Percentiles rank a stretch among this genome's conserved stretches.
These are phyloP conservation scores for Malacoraja senta DNA, from an alignment of 2,797 vertebrate species.

Conservation along the genomic window DNA sequence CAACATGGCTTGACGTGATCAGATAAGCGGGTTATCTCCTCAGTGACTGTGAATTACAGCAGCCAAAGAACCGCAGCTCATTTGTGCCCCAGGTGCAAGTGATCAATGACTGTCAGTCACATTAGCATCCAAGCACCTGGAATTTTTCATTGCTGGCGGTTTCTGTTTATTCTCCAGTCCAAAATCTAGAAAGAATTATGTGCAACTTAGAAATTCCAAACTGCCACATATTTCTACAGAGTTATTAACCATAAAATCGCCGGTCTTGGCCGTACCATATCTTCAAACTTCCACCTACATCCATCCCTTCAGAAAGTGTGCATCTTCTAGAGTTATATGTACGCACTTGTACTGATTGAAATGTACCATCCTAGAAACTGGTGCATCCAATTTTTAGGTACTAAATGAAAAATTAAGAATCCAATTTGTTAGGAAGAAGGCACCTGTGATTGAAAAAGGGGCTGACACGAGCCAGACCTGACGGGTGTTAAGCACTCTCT, in stretches of 20 bases:
- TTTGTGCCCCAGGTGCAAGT: background rate
- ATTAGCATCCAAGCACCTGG: conserved; percentile 5
- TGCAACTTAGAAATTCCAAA: background rate
- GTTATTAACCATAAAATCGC: background rate
- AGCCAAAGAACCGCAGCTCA: conserved; percentile 1
- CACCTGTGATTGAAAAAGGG: background rate
- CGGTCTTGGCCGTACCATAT: background rate
- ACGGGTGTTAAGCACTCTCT: background rate
- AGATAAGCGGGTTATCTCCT: background rate
- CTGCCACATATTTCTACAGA: background rate
- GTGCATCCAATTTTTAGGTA: background rate
- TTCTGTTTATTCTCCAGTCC: conserved; percentile 18
- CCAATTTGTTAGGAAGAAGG: background rate
- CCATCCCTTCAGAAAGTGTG: background rate
- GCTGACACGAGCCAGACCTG: background rate
- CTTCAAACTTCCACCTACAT: background rate
- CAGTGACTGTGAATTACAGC: background rate
- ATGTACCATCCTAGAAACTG: background rate
- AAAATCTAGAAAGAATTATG: background rate
- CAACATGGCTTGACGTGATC: background rate
- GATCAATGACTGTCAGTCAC: background rate
- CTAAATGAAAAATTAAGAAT: background rate
- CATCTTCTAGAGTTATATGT: background rate
- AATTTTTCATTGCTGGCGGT: background rate
- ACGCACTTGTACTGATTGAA: background rate